phyloP scores from a whole-genome alignment of 2,797 vertebrate species.

The Lophius americanus region DNA sequence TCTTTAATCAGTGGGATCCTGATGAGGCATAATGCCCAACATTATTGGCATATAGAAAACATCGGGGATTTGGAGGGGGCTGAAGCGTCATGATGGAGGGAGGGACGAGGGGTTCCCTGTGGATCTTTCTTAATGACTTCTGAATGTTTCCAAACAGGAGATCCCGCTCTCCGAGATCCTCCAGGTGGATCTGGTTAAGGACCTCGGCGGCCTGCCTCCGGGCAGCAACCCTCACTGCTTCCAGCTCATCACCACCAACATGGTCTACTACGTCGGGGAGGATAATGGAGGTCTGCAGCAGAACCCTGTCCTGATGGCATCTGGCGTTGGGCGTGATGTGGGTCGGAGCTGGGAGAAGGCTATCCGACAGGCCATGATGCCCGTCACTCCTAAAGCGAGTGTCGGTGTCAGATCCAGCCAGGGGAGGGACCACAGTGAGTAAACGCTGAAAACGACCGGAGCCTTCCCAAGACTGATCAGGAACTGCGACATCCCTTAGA shows the following conservation, averaged over 20 bases:
- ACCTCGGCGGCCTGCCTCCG: slow-evolving; percentile 83
- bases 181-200: slow-evolving; percentile 86
- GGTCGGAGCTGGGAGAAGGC: slow-evolving; percentile 93
- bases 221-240: slow-evolving; percentile 92
- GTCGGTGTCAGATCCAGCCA: slow-evolving; percentile 83
- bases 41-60: background rate
- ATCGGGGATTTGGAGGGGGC: too few relatives aligned
- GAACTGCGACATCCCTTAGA: too few relatives aligned
- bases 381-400: slow-evolving; percentile 92
- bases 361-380: slow-evolving; percentile 94
- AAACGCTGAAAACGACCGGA: too few relatives aligned
- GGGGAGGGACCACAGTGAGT: slow-evolving; percentile 93
- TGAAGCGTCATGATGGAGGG: slow-evolving; percentile 15
- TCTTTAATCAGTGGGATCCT: slow-evolving; percentile 61
- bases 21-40: slow-evolving; percentile 48
- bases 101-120: too few relatives aligned
- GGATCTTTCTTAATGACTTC: background rate
- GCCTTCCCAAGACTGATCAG: background rate
- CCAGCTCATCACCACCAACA: slow-evolving; percentile 90
- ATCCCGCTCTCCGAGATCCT: slow-evolving; percentile 96
- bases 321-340: slow-evolving; percentile 88
- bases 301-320: slow-evolving; percentile 84
- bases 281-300: slow-evolving; percentile 78
- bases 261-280: slow-evolving; percentile 94
- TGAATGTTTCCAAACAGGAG: slow-evolving; percentile 77